phyloP scores from a whole-genome alignment of 2,888 invertebrate genomes.

The Lysandra bellargus region DNA sequence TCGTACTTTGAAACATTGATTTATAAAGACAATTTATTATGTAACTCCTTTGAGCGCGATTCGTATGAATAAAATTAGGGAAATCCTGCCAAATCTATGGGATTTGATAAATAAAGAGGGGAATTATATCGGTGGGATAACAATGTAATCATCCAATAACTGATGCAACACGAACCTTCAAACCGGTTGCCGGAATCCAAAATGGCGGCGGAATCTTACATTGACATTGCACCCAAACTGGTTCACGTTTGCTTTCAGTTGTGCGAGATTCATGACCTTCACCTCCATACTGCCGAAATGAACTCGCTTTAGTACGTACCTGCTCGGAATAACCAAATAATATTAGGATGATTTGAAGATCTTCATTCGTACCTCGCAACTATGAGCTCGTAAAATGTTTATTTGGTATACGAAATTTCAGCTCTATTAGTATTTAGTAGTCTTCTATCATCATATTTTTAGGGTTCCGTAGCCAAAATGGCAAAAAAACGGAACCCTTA shows the following conservation, averaged over 20 bases:
- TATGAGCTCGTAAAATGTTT: background rate
- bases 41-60: background rate
- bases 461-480: no score
- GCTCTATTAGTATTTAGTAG: background rate
- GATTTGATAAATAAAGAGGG: background rate
- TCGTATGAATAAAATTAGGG: background rate
- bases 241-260: slow-evolving; percentile 50
- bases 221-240: slow-evolving; percentile 63
- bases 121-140: background rate
- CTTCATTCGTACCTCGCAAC: background rate
- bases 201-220: slow-evolving; percentile 65
- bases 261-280: slow-evolving; percentile 65
- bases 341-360: background rate
- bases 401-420: background rate
- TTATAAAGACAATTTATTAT: background rate
- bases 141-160: slow-evolving; percentile 46
- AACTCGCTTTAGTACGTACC: slow-evolving; percentile 35
- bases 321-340: background rate
- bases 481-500: no score
- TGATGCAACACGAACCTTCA: slow-evolving; percentile 47
- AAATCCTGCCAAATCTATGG: background rate
- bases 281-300: slow-evolving; percentile 66
- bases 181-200: slow-evolving; percentile 71
- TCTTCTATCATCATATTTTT: background rate
- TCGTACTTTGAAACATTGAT: no score